A percentile compares a stretch with the other conserved stretches of the same genome.
phyloP scores from a whole-genome alignment of 2,113 vertebrate genomes.

The Neofelis nebulosa region DNA sequence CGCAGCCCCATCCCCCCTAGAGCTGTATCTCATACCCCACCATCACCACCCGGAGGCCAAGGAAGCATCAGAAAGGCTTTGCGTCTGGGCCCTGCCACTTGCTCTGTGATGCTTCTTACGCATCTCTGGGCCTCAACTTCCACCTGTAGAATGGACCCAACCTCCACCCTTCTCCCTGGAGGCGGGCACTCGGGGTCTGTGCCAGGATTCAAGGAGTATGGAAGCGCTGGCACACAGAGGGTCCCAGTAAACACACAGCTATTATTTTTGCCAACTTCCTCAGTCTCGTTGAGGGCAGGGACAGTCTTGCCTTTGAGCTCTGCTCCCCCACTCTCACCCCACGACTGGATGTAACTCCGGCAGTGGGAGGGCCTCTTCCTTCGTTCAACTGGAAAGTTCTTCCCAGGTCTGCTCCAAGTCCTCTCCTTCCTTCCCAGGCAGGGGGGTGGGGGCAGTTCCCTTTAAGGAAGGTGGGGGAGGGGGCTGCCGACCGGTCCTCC shows the following conservation, averaged over 20 bases:
- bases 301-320: background rate
- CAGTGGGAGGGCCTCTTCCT: background rate
- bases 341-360: background rate
- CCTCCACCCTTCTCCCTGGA: background rate
- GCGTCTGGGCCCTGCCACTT: accelerated
- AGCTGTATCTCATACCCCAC: accelerated
- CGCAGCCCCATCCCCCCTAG: too few species aligned
- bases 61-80: background rate
- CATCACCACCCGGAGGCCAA: background rate
- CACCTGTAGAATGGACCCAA: background rate
- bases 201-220: background rate
- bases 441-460: constrained; percentile 7
- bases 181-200: background rate
- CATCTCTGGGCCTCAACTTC: background rate
- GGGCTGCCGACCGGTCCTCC: constrained; percentile 53
- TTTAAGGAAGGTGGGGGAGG: constrained; percentile 67
- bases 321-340: background rate
- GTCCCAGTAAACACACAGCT: background rate
- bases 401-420: background rate
- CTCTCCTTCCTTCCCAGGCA: background rate
- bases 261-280: accelerated
- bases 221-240: background rate
- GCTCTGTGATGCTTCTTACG: too few species aligned
- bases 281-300: background rate
- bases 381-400: background rate